Evolutionary conservation across 2,888 invertebrate species (phyloP), one percentile per base, ranked within the genome.

Genomic region (Flexamia atlantica): DNA sequence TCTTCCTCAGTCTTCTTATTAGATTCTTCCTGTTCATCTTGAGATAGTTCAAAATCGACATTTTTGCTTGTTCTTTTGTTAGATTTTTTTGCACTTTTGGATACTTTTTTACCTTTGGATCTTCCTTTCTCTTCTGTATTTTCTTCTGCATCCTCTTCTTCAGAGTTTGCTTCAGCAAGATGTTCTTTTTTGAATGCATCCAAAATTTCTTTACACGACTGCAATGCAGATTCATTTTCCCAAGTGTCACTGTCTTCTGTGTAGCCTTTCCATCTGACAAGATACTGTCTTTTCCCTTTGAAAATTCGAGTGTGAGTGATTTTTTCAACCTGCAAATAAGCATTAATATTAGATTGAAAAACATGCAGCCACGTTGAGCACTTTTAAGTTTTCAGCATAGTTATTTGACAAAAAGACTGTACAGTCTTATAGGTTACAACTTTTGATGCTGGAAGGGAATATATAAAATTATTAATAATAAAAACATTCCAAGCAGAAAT

Each of bases 221-320:
- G 50, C n/a, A 79, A 32, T 1, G 50, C 57, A 5, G 79, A 79
- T 57, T 79, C 79, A 36, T 53, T 79, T 57, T 79, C 97, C 97
- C 97, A 97, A 0, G 95, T 95, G 88, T 95, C 95, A 85, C 94
- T 93, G 79, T 93, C 92, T 23, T 91, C 89, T 0, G 93, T 91
- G 91, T 94, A 97, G 28, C 96, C 96, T 89, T 96, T 96, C 97
- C 97, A 97, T 86, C 95, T 94, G 83, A 97, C 95, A 64, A 95
- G 91, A 88, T 96, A 97, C 87, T 96, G 94, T n/a, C 94, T 92
- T 79, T 91, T 91, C 0, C 96, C 96, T 89, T 93, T 93, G 86
- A 50, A 79, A 3, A 79, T 32, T 1, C 79, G 30, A 17, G 79
- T 53, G 23, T 79, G 79, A 32, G 30, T 94, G 94, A 87, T 95